These are phyloP conservation scores for Melozone crissalis DNA, from an alignment of 2,113 vertebrate genomes.

Conservation along the genomic window DNA sequence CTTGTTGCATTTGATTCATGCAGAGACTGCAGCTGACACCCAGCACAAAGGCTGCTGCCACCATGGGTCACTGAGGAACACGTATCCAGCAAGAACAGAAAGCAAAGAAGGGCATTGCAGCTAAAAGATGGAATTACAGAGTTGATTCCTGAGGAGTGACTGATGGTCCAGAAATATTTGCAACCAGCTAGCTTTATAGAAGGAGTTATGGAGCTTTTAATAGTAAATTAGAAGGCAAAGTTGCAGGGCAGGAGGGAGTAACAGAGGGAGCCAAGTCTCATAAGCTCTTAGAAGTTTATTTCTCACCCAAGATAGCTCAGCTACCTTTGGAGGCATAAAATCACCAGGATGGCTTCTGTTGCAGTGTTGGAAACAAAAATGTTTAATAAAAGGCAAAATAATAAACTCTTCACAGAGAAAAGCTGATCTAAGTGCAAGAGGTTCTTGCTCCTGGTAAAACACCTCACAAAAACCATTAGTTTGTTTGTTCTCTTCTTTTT, in stretches of 20 bases:
- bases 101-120: conserved; percentile 4
- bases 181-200: background rate
- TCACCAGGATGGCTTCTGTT: too few species aligned
- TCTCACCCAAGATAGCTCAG: too few species aligned
- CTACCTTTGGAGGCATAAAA: too few species aligned
- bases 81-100: background rate
- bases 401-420: too few species aligned
- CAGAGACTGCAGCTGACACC: background rate
- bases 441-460: too few species aligned
- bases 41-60: background rate
- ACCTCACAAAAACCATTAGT: too few species aligned
- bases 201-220: background rate
- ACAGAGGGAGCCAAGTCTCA: too few species aligned
- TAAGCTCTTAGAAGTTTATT: too few species aligned
- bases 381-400: too few species aligned
- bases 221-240: background rate
- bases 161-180: background rate
- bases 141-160: background rate
- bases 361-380: too few species aligned
- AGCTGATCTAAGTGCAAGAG: too few species aligned
- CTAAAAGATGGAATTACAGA: background rate
- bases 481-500: too few species aligned
- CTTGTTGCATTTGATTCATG: background rate
- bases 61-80: background rate
- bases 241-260: background rate